These are phyloP conservation scores for Eupleurogrammus muticus DNA, from an alignment of 2,797 vertebrate genomes.

Conservation along the genomic window DNA sequence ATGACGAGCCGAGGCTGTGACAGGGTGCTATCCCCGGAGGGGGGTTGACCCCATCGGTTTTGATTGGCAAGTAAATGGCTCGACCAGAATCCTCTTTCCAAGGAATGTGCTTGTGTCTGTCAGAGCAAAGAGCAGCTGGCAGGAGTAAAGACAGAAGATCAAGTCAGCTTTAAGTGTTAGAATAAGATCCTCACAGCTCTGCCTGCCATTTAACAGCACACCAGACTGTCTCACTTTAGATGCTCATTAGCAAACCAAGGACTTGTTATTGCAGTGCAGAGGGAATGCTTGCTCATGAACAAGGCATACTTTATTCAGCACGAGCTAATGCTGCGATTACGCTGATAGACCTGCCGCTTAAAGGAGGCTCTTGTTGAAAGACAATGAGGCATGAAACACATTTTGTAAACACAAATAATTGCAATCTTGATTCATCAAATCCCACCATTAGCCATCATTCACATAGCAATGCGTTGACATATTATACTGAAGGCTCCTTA, in stretches of 20 bases:
- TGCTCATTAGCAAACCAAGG: constrained; percentile 69
- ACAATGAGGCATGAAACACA: constrained; percentile 40
- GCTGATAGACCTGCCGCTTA: constrained; percentile 46
- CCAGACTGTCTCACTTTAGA: constrained; percentile 72
- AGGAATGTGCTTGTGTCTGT: constrained; percentile 87
- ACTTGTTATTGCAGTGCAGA: constrained; percentile 63
- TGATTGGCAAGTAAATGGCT: constrained; percentile 80
- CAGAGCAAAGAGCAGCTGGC: constrained; percentile 87
- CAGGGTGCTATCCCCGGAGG: constrained; percentile 60
- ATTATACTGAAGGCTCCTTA: constrained; percentile 43
- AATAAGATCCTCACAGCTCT: constrained; percentile 82
- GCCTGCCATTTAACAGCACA: constrained; percentile 79
- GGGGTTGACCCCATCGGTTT: constrained; percentile 73
- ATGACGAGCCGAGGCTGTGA: constrained; percentile 64
- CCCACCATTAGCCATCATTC: constrained; percentile 40
- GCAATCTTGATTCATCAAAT: constrained; percentile 37
- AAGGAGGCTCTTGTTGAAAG: constrained; percentile 39
- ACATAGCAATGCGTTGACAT: constrained; percentile 34
- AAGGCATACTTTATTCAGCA: constrained; percentile 50
- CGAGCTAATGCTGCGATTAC: constrained; percentile 44
- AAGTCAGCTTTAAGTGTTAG: constrained; percentile 82
- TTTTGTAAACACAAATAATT: constrained; percentile 55
- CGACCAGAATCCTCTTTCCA: constrained; percentile 79
- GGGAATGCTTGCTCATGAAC: constrained; percentile 52
- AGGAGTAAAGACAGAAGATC: constrained; percentile 81